Conservation (phyloP, 53 echinoderm and acorn worm species). For the Stichopus horrens region DNA sequence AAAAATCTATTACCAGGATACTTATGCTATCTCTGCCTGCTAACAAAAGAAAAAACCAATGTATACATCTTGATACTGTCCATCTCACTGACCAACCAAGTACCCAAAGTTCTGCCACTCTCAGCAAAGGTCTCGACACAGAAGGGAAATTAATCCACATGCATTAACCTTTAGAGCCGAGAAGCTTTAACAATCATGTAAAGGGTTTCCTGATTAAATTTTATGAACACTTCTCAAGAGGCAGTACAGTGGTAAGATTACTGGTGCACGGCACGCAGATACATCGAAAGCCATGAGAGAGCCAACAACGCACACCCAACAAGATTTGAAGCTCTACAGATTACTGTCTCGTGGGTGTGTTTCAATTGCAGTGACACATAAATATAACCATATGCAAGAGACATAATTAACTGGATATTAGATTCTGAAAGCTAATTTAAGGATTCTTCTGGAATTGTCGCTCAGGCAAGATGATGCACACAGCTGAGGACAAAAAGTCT, state of each 20-base stretch:
- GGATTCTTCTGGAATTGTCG: neutral
- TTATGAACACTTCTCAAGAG: neutral
- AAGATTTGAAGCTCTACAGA: neutral
- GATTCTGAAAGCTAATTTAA: neutral
- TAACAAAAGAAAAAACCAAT: too few species aligned
- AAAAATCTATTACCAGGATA: too few species aligned
- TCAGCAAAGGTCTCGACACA: neutral
- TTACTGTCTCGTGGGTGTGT: neutral
- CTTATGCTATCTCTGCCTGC: too few species aligned
- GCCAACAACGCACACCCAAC: neutral
- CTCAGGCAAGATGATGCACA: too few species aligned
- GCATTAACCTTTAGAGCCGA: conserved; percentile 1
- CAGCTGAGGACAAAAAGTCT: too few species aligned
- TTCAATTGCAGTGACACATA: conserved; percentile 1
- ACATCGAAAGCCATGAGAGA: neutral
- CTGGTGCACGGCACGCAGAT: neutral
- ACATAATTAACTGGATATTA: conserved; percentile 10
- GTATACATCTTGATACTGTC: neutral
- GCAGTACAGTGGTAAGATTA: neutral
- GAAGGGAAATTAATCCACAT: conserved; percentile 7
- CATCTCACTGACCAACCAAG: neutral
- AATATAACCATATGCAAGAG: neutral
- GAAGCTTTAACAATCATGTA: conserved; percentile 5
- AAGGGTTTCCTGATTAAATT: conserved; percentile 11
- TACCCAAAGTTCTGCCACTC: neutral